phyloP scores from a whole-genome alignment of 2,113 vertebrate genomes.

The Bubo scandiacus region DNA sequence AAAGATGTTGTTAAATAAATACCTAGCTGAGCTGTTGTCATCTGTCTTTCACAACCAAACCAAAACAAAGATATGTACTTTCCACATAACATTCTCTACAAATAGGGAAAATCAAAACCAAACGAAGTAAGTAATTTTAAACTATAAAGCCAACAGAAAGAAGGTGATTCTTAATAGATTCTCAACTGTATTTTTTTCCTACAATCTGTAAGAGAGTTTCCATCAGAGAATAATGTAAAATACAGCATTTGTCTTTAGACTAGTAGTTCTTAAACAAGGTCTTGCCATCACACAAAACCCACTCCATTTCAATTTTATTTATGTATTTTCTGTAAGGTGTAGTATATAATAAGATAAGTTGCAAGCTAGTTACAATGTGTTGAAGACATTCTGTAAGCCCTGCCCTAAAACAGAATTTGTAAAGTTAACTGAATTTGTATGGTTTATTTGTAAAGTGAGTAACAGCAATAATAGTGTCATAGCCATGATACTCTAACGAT shows the following conservation, averaged over 20 bases:
- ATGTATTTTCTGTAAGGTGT: not conserved
- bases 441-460: not conserved
- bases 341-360: rapidly evolving
- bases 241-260: not conserved
- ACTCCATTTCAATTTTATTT: not conserved
- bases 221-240: not conserved
- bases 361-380: not conserved
- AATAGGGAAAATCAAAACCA: not conserved
- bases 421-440: not conserved
- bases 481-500: not conserved
- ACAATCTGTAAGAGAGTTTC: not conserved
- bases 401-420: not conserved
- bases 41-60: not conserved
- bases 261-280: not conserved
- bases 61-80: not conserved
- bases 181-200: not conserved
- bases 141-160: not conserved
- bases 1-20: not conserved
- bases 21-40: not conserved
- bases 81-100: not conserved
- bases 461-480: not conserved
- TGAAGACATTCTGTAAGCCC: not conserved
- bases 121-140: not conserved
- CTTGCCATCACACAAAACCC: not conserved
- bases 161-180: not conserved